Base-by-base conservation (phyloP, 2,113 vertebrate genomes). In the Penelope pileata region DNA sequence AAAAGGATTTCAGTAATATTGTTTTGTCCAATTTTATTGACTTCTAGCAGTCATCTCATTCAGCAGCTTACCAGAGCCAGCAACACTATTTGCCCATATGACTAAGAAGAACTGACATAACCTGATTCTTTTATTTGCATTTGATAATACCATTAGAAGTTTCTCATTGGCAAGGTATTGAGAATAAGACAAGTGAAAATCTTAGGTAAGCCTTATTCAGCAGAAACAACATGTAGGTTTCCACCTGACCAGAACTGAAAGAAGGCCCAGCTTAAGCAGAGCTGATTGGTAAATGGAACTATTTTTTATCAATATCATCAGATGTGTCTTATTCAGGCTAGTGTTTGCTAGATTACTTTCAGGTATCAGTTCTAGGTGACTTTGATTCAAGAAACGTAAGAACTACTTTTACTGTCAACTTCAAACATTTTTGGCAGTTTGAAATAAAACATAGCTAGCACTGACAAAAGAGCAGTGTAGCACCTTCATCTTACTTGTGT, bases 141-240 rank as follows among this genome's bases (percentile, higher is more conserved):
- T 87, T 72, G 30, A 50, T 74, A 40, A 34, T 43, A 81, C 43
- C 10, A 84, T 68, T 74, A 21, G 2, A 88, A 83, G 32, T 27
- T 92, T 85, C 24, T 82, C 24, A 62, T 62, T 76, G 76, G 24
- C 34, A 60, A 50, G 13, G 36, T 58, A 60, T 2, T 91, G 89
- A 70, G 26, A 78, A 67, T 60, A 70, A 91, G n/a, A 75, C 13
- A 51, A 51, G 48, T 24, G 78, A 87, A 74, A 53, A 58, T 86
- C 68, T 48, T 40, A 68, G 30, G 36, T 13, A 78, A 92, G 75
- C 16, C 54, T 87, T 93, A 87, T 59, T 83, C 66, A 96, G 94
- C 79, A 95, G 79, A 94, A 95, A 63, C 79, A 58, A n/a, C 48
- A 58, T 74, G 73, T 93, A 96, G 93, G 90, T 87, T 67, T 93